Percentiles rank a stretch among this genome's conserved stretches.
These are phyloP conservation scores for Drosophila rufa DNA, from an alignment of 1,140 invertebrate genomes.

Conservation along the genomic window DNA sequence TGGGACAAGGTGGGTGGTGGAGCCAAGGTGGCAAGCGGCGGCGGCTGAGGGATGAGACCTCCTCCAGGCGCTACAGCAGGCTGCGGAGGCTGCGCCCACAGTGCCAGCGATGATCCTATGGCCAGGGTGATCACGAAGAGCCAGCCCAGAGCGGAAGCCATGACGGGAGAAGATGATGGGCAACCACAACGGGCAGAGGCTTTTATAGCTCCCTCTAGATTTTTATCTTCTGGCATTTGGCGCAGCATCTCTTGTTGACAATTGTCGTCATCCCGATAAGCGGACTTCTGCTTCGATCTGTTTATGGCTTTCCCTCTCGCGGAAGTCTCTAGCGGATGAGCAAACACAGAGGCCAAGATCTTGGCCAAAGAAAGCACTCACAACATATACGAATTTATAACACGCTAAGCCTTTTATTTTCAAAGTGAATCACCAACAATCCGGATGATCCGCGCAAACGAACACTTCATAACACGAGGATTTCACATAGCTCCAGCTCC, in stretches of 20 bases:
- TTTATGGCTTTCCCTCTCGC: slow-evolving; percentile 54
- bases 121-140: slow-evolving; percentile 40
- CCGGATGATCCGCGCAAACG: slow-evolving; percentile 65
- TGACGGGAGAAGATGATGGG: slow-evolving; percentile 21
- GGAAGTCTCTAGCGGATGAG: slow-evolving; percentile 19
- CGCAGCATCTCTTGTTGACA: slow-evolving; percentile 61
- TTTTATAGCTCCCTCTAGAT: slow-evolving; percentile 37
- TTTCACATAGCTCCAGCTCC: slow-evolving; percentile 33
- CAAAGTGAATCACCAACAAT: slow-evolving; percentile 73
- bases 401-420: slow-evolving; percentile 72
- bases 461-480: slow-evolving; percentile 54
- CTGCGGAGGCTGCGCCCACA: slow-evolving; percentile 11
- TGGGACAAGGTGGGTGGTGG: slow-evolving; percentile 61
- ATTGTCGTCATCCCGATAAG: slow-evolving; percentile 44
- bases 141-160: slow-evolving; percentile 26
- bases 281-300: slow-evolving; percentile 56
- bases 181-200: background rate
- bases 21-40: slow-evolving; percentile 12
- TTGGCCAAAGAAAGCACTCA: slow-evolving; percentile 13
- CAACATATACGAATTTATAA: slow-evolving; percentile 42
- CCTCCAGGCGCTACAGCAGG: background rate
- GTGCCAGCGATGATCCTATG: slow-evolving; percentile 10
- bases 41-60: background rate
- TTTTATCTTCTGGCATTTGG: slow-evolving; percentile 46
- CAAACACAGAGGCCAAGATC: slow-evolving; percentile 16